These are phyloP conservation scores for Vidua macroura DNA, from an alignment of 2,113 vertebrate species.

Conservation along the genomic window DNA sequence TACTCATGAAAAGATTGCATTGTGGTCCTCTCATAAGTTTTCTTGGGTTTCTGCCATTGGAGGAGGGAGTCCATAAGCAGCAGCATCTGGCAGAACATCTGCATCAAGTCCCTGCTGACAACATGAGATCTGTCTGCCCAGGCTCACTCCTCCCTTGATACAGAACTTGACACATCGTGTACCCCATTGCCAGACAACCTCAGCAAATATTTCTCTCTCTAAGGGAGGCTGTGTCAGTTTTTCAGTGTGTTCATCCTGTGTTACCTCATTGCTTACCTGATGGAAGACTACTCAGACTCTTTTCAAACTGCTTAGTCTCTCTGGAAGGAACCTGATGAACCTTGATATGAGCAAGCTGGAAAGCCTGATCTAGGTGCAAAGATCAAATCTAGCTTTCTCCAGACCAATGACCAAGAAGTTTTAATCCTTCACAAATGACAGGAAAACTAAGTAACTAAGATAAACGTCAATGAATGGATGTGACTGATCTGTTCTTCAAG, in stretches of 20 bases:
- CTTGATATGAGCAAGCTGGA: not conserved
- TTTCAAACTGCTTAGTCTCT: not conserved
- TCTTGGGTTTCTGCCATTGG: constrained; percentile 19
- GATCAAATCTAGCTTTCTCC: not conserved
- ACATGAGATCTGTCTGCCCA: not conserved
- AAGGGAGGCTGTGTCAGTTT: not conserved
- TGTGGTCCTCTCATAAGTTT: not conserved
- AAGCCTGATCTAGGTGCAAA: not conserved
- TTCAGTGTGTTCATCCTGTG: not conserved
- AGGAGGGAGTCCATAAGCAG: not conserved
- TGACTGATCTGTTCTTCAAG: not conserved
- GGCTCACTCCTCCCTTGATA: not conserved
- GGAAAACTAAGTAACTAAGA: not conserved
- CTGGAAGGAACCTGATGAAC: not conserved
- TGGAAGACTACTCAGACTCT: not conserved
- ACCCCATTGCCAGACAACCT: constrained; percentile 35
- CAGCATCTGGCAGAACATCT: constrained; percentile 48
- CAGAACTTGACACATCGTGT: not conserved
- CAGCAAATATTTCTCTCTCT: constrained; percentile 23
- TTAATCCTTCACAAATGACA: not conserved
- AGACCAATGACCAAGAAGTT: not conserved
- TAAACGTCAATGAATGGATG: not conserved
- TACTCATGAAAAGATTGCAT: not conserved
- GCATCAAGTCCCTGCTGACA: constrained; percentile 29
- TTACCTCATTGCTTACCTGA: not conserved